Base-by-base conservation (phyloP, 2,888 invertebrate genomes). In the Graphium colonna region DNA sequence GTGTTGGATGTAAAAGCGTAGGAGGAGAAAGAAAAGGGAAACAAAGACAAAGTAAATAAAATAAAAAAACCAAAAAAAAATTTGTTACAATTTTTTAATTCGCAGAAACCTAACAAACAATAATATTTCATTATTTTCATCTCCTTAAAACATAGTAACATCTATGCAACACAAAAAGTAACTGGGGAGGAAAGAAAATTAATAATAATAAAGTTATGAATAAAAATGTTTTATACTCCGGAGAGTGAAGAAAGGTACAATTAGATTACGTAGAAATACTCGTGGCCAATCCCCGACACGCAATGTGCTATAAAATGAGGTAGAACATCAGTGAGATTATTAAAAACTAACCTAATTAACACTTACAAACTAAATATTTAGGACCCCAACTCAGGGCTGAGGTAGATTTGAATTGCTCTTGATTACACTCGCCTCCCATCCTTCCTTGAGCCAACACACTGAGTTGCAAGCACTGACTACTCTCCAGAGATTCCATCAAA, bases 51-150 rank as follows among this genome's bases (percentile, higher is more conserved):
- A 77, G 78, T 75, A 75, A 50, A 43, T 71, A 77, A 82, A 76
- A 77, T 33, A 80, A 82, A 75, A 73, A 75, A 77, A 77, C 77
- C 79, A 50, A 36, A 75, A 69, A 75, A 78, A 71, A 75, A 82
- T 85, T 89, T 85, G 85, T 87, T 90, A 89, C 85, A 84, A 70
- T n/a, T 81, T 85, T 90, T 90, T 89, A 90, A 89, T 90, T 90
- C 79, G 87, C 87, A 83, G 89, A 90, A 89, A 90, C 83, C 89
- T 90, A 90, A 90, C 90, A 90, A 90, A 90, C 89, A 90, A 90
- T 90, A 87, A 74, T 87, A 88, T 83, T 80, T 80, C 78, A 79
- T 77, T 78, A 79, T 77, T 77, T 79, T 85, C 82, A 80, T 82
- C 79, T 80, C 73, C 88, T 86, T 88, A 90, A 87, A 90, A 90